Conservation (phyloP, 2,888 invertebrate species). For the Microplitis deprimator region DNA sequence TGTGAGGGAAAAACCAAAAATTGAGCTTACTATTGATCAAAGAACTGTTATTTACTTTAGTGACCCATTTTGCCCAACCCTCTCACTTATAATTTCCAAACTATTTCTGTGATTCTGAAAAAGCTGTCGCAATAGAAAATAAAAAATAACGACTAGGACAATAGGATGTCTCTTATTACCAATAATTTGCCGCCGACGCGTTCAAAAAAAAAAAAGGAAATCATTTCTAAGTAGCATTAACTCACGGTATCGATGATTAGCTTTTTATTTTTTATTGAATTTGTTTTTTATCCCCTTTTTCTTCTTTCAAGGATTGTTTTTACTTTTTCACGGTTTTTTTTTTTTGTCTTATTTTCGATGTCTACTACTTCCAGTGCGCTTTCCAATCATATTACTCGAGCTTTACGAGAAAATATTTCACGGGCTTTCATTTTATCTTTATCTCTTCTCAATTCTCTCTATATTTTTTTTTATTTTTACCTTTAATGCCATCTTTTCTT, state of each 20-base stretch:
- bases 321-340: slow-evolving; percentile 29
- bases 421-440: slow-evolving; percentile 34
- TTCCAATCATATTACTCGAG: slow-evolving; percentile 48
- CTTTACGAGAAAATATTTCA: slow-evolving; percentile 35
- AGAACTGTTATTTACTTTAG: no score
- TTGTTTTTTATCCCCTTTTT: slow-evolving; percentile 5
- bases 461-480: not conserved
- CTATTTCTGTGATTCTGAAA: not conserved
- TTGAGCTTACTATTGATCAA: no score
- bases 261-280: slow-evolving; percentile 20
- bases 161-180: not conserved
- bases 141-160: not conserved
- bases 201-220: not conserved
- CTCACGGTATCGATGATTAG: slow-evolving; percentile 37
- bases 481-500: slow-evolving; percentile 2
- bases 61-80: no score
- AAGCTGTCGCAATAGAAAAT: not conserved
- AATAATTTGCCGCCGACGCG: not conserved
- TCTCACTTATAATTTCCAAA: no score
- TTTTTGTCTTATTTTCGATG: slow-evolving; percentile 35
- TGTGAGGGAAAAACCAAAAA: no score
- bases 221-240: not conserved
- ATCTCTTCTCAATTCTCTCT: not conserved
- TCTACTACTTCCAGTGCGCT: slow-evolving; percentile 16
- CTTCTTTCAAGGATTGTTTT: slow-evolving; percentile 21